phyloP scores from a whole-genome alignment of 2,113 vertebrate species.

The Toxotes jaculatrix region DNA sequence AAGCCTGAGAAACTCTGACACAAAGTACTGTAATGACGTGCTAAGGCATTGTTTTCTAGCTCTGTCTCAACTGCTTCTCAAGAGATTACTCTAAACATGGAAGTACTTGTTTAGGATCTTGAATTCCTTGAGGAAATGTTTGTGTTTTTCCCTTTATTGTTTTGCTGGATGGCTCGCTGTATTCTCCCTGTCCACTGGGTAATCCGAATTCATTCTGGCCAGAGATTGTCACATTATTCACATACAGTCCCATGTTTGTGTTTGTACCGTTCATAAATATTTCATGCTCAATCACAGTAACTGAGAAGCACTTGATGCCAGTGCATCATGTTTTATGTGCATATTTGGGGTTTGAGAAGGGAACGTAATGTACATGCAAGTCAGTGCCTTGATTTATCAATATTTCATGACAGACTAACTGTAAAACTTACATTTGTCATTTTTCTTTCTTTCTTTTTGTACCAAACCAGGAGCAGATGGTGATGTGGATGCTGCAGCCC shows the following conservation, averaged over 20 bases:
- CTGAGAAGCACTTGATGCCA: background rate
- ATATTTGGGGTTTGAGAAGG: background rate
- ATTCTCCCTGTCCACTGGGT: background rate
- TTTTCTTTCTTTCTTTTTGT: background rate
- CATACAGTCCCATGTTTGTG: background rate
- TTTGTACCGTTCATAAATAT: constrained; percentile 22
- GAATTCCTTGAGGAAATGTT: constrained; percentile 1
- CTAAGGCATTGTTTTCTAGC: background rate
- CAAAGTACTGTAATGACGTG: background rate
- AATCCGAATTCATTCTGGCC: constrained; percentile 28
- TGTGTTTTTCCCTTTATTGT: background rate
- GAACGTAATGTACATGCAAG: background rate
- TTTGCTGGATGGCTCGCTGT: constrained; percentile 7
- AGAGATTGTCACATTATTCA: background rate
- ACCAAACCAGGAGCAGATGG: constrained; percentile 72
- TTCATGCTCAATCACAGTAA: constrained; percentile 15
- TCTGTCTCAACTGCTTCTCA: background rate
- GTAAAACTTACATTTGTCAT: background rate
- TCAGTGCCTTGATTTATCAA: background rate
- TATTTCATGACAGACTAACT: constrained; percentile 8
- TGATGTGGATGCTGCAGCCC: constrained; percentile 80
- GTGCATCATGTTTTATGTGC: constrained; percentile 2
- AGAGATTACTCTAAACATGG: background rate
- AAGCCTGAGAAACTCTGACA: background rate
- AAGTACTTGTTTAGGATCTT: background rate